Base-by-base conservation (phyloP, 1,140 invertebrate genomes). In the Aphis craccivora region DNA sequence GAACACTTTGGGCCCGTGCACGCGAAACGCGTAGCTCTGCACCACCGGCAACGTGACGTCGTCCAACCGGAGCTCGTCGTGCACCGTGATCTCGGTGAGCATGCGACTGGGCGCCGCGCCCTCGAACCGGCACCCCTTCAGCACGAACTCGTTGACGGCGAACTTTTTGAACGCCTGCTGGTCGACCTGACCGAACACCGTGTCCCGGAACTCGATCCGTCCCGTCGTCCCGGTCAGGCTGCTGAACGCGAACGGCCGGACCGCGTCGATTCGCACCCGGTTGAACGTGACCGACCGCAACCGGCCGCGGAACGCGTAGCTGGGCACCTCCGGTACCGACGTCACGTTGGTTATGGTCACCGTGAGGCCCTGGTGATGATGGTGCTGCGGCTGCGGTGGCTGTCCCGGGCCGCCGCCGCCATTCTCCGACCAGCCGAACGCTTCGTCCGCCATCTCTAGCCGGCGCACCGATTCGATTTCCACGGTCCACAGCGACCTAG, bases 81-180 rank as follows among this genome's bases (percentile, higher is more conserved):
- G 95, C 23, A 98, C 96, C 94, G 97, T 96, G 60, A 98, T 95
- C 92, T 98, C 97, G 83, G 97, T 97, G 95, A 98, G 90, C 89
- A 96, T 96, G 83, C 97, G 96, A 93, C 97, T 97, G 2, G 97
- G 97, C 83, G 97, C 93, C 53, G 95, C 94, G 0, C 95, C 94
- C 6, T 95, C 94, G 60, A 97, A 96, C 30, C 95, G 95, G 1
- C 96, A 96, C 3, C 96, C 95, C 53, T 96, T 93, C 23, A 94
- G 90, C 22, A 89, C 89, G 94, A 95, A 95, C 94, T 96, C 96
- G 53, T 96, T 95, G 0, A 97, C 96, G 51, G 96, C 96, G 94
- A 98, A 97, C 95, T 97, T 97, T 94, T 98, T 98, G 94, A 98
- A 97, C 4, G 97, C 96, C 95, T 97, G 97, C 45, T 96, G 96